These are phyloP conservation scores for Athalia circularis DNA, from an alignment of 2,888 invertebrate genomes.

Conservation along the genomic window DNA sequence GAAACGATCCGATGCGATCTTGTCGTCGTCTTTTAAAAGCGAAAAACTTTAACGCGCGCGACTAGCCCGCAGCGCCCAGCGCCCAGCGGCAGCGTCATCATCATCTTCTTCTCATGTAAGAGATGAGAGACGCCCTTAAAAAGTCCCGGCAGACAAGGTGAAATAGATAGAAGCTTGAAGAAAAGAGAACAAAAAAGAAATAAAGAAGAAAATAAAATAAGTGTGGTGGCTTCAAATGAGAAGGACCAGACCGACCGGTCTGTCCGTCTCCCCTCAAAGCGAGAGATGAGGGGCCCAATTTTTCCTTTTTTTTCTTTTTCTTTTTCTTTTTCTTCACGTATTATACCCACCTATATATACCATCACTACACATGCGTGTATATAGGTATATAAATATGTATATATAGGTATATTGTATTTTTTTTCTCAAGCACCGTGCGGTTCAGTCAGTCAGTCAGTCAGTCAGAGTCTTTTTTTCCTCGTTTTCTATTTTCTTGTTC, in stretches of 20 bases:
- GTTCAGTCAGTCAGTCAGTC: too few species aligned
- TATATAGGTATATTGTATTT: too few species aligned
- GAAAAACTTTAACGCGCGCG: too few species aligned
- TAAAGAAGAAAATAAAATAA: conserved; percentile 59
- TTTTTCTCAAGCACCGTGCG: too few species aligned
- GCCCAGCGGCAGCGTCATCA: background rate
- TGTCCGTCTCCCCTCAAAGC: conserved; percentile 57
- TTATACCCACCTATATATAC: conserved; percentile 54
- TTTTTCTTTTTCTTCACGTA: conserved; percentile 46
- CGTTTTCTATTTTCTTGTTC: too few species aligned
- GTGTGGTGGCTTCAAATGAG: conserved; percentile 64
- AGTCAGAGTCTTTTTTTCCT: too few species aligned
- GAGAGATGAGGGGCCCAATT: conserved; percentile 50
- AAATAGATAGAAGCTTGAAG: conserved; percentile 49
- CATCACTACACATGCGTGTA: conserved; percentile 55
- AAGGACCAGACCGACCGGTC: conserved; percentile 69
- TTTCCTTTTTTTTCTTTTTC: conserved; percentile 49
- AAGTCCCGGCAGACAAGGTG: conserved; percentile 19
- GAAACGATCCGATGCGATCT: too few species aligned
- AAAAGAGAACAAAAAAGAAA: conserved; percentile 42
- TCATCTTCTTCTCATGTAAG: conserved; percentile 12
- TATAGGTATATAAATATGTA: background rate
- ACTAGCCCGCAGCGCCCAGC: background rate
- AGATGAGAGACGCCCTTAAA: conserved; percentile 32
- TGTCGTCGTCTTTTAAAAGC: too few species aligned